phyloP scores from a whole-genome alignment of 2,888 invertebrate species.

The Venustoraphidia nigricollis region DNA sequence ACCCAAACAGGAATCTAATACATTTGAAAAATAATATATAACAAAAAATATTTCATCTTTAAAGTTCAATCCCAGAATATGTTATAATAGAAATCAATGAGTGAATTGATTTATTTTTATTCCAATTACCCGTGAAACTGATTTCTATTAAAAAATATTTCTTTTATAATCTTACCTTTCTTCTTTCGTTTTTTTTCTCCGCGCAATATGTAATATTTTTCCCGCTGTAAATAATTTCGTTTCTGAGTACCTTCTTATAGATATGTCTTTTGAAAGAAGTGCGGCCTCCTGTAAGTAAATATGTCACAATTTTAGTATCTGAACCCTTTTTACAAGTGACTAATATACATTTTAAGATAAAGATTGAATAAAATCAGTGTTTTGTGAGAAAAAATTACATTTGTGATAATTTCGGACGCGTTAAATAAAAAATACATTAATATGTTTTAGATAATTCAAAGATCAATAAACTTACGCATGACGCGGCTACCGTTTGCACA shows the following conservation, averaged over 20 bases:
- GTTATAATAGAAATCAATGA: no score
- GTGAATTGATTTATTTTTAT: no score
- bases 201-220: constrained; percentile 60
- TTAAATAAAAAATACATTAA: no score
- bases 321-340: neutral
- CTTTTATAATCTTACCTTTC: constrained; percentile 34
- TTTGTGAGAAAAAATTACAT: no score
- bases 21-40: no score
- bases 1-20: no score
- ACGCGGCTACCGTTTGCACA: constrained; percentile 41
- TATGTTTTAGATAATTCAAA: constrained; percentile 2
- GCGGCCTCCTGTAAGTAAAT: constrained; percentile 39
- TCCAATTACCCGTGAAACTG: no score
- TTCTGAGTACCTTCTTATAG: constrained; percentile 50
- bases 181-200: constrained; percentile 50
- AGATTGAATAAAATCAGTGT: no score
- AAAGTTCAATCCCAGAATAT: no score
- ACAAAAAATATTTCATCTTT: no score
- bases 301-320: neutral
- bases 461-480: constrained; percentile 34
- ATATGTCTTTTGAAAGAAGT: constrained; percentile 47
- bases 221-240: constrained; percentile 64
- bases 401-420: no score
- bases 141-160: no score
- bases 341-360: neutral